These are phyloP conservation scores for Melanargia galathea DNA, from an alignment of 2,888 invertebrate species.

Conservation along the genomic window DNA sequence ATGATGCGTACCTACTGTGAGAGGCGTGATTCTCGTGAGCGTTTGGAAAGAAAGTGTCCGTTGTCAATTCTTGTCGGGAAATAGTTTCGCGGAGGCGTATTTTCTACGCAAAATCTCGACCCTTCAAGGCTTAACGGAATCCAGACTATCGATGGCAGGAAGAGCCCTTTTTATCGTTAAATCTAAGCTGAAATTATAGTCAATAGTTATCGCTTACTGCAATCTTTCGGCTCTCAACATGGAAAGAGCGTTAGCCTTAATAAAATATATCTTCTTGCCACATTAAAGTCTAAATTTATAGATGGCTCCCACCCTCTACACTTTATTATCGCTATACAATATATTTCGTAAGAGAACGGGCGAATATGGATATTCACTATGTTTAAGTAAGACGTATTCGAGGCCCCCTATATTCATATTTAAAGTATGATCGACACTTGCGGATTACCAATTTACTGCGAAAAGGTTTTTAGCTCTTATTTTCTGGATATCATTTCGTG, in stretches of 20 bases:
- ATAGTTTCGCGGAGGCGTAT: neutral
- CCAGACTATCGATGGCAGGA: neutral
- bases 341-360: slow-evolving; percentile 16
- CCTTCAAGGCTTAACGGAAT: neutral
- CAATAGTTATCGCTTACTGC: slow-evolving; percentile 18
- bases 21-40: no score
- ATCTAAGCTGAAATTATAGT: slow-evolving; percentile 18
- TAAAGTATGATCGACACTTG: slow-evolving; percentile 2
- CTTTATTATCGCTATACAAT: slow-evolving; percentile 30
- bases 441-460: neutral
- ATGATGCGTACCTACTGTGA: no score
- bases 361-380: slow-evolving; percentile 23
- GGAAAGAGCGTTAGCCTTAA: slow-evolving; percentile 29
- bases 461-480: neutral
- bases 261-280: slow-evolving; percentile 28
- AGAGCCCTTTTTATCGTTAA: slow-evolving; percentile 9
- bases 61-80: no score
- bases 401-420: neutral
- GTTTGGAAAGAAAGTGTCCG: no score
- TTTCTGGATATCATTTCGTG: neutral
- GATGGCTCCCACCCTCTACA: slow-evolving; percentile 17
- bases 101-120: neutral
- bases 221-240: slow-evolving; percentile 27
- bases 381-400: slow-evolving; percentile 8
- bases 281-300: slow-evolving; percentile 29